Evolutionary conservation across 2,888 invertebrate genomes (phyloP).

Genomic region (Drosophila meridiana): DNA sequence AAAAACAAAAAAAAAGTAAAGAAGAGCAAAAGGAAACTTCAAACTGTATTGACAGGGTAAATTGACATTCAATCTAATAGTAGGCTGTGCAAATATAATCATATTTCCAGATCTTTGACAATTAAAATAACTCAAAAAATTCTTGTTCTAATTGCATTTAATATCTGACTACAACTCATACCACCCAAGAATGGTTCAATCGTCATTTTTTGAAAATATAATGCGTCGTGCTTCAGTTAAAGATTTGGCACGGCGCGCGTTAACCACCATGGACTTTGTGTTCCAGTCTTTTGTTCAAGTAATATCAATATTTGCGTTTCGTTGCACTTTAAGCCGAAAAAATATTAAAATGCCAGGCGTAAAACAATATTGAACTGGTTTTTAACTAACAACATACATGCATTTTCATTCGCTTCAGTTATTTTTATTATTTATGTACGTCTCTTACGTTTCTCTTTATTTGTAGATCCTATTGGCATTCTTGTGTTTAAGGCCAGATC

Average conservation of each 20-base stretch:
- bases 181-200: constrained; percentile 37
- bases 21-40: not conserved
- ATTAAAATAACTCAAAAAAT: constrained; percentile 54
- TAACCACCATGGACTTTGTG: constrained; percentile 53
- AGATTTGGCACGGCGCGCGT: constrained; percentile 41
- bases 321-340: constrained; percentile 15
- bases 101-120: constrained; percentile 43
- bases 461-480: constrained; percentile 91
- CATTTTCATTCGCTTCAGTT: constrained; percentile 48
- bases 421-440: constrained; percentile 84
- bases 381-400: constrained; percentile 39
- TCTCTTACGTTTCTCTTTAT: constrained; percentile 87
- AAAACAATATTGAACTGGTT: constrained; percentile 20
- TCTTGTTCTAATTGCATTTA: constrained; percentile 54
- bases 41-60: constrained; percentile 1
- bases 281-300: constrained; percentile 56
- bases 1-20: not conserved
- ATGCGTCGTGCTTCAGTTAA: constrained; percentile 43
- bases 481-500: constrained; percentile 91
- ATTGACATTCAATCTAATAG: constrained; percentile 20
- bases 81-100: constrained; percentile 36
- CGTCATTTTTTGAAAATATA: constrained; percentile 33
- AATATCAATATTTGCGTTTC: constrained; percentile 41
- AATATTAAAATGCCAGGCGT: constrained; percentile 4
- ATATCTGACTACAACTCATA: constrained; percentile 34